These are phyloP conservation scores for Cynopterus brachyotis DNA, from an alignment of 2,113 vertebrate species.

Conservation along the genomic window DNA sequence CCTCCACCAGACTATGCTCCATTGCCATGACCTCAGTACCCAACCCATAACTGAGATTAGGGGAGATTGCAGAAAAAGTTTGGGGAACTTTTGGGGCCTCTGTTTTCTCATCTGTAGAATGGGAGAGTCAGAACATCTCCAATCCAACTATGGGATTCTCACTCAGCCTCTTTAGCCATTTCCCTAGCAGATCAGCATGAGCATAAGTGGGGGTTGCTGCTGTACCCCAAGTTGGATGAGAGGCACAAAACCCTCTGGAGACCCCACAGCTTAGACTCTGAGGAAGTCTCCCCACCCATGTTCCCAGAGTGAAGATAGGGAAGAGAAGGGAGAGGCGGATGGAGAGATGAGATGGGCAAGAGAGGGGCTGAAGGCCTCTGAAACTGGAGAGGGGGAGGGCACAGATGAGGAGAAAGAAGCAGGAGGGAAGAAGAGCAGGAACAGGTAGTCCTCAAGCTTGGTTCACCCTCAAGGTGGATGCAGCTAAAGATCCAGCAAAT, in stretches of 20 bases:
- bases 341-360: accelerated
- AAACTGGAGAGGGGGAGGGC: neutral
- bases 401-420: neutral
- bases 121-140: neutral
- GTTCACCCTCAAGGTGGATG: neutral
- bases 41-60: neutral
- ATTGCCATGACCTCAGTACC: neutral
- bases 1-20: neutral
- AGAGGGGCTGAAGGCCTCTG: neutral
- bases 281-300: neutral
- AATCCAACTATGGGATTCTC: neutral
- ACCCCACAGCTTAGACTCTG: neutral
- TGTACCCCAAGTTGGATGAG: neutral
- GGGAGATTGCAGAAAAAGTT: neutral
- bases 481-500: neutral
- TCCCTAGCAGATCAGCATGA: neutral
- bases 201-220: neutral
- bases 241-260: neutral
- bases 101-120: neutral
- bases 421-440: neutral
- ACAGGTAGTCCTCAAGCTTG: neutral
- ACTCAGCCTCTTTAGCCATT: neutral
- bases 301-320: neutral
- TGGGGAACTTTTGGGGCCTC: neutral
- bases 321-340: neutral